Percentiles rank a stretch among this genome's conserved stretches.
Conservation (phyloP, 2,113 vertebrate genomes). For the Cettia cetti region DNA sequence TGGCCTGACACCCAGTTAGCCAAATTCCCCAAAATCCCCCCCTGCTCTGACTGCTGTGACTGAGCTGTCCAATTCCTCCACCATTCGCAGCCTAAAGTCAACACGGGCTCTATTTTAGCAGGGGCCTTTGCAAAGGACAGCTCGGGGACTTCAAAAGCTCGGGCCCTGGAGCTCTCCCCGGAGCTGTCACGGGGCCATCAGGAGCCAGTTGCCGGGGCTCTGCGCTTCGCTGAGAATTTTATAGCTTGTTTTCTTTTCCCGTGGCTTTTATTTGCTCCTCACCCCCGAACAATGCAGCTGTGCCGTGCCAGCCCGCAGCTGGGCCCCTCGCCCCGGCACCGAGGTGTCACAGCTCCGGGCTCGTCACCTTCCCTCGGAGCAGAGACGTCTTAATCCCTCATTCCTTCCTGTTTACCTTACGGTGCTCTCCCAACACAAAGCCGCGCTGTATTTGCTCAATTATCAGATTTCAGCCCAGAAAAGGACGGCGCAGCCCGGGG, state of each 20-base stretch:
- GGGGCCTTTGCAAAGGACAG: conserved; percentile 50
- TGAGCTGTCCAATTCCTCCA: not conserved
- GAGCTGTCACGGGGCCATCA: conserved; percentile 65
- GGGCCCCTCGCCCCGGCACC: conserved; percentile 9
- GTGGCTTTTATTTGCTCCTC: conserved; percentile 76
- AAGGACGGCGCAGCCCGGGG: conserved; percentile 9
- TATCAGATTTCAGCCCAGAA: conserved; percentile 70
- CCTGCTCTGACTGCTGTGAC: not conserved
- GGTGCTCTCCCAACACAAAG: conserved; percentile 65
- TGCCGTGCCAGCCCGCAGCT: conserved; percentile 63
- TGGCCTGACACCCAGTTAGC: fast-evolving
- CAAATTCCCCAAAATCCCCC: not conserved
- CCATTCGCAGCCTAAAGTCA: conserved; percentile 43
- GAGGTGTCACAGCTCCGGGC: conserved; percentile 57
- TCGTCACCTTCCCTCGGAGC: conserved; percentile 52
- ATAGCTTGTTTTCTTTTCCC: conserved; percentile 76
- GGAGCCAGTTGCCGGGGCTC: conserved; percentile 43
- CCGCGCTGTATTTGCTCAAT: conserved; percentile 68
- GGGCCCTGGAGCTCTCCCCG: not conserved
- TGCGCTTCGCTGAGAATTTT: conserved; percentile 70
- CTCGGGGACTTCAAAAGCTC: conserved; percentile 61
- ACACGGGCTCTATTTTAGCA: conserved; percentile 57
- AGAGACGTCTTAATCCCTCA: conserved; percentile 72
- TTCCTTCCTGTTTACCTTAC: conserved; percentile 77
- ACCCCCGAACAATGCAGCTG: conserved; percentile 65